Evolutionary conservation across 2,797 vertebrate species (phyloP).

Genomic region (Zalophus californianus): DNA sequence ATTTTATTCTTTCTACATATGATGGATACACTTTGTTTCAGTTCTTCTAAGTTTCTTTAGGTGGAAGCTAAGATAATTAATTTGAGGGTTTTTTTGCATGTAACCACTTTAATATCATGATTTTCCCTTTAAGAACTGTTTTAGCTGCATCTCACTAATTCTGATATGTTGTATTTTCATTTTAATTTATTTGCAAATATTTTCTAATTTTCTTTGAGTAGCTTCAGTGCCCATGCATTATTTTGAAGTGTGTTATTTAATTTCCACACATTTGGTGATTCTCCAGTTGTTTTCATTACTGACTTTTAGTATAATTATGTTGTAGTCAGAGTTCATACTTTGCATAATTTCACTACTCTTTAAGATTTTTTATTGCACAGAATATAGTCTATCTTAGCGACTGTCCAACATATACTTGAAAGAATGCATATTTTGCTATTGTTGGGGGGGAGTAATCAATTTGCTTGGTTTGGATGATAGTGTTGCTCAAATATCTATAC

Average conservation of each 20-base stretch:
- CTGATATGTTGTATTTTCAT: not conserved
- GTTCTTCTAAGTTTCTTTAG: not conserved
- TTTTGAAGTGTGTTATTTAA: not conserved
- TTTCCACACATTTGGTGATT: not conserved
- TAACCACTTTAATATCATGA: not conserved
- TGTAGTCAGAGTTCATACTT: not conserved
- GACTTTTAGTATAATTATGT: not conserved
- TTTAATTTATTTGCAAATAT: not conserved
- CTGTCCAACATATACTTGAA: not conserved
- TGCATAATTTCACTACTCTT: not conserved
- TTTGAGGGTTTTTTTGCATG: not conserved
- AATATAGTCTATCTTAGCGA: not conserved
- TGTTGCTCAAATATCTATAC: not conserved
- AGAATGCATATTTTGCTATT: not conserved
- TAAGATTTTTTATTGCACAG: not conserved
- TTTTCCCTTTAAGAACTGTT: not conserved
- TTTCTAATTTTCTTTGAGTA: not conserved
- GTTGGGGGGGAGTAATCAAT: too few relatives aligned
- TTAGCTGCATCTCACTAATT: not conserved
- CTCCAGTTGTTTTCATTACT: not conserved
- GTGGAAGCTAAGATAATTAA: not conserved
- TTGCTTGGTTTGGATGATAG: not conserved
- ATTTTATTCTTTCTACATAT: not conserved
- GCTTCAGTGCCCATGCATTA: not conserved
- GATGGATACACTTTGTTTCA: not conserved